phyloP scores from a whole-genome alignment of 2,888 invertebrate genomes.

The Cerastoderma edule region DNA sequence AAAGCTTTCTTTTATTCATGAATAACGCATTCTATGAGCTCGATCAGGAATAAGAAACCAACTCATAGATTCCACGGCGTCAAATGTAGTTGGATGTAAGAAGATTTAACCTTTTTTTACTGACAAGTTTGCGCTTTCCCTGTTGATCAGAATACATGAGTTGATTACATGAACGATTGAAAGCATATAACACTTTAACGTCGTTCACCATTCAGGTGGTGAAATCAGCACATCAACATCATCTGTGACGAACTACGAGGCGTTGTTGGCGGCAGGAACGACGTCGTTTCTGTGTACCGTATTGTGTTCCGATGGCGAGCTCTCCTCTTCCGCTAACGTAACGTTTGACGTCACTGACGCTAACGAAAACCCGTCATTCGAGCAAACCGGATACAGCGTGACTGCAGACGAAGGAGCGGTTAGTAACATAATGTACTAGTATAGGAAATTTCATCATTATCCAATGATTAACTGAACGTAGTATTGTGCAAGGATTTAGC shows the following conservation, averaged over 20 bases:
- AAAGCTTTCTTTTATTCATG: too few relatives aligned
- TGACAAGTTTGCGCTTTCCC: too few relatives aligned
- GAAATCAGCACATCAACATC: conserved; percentile 12
- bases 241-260: conserved; percentile 33
- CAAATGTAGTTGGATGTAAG: too few relatives aligned
- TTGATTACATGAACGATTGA: too few relatives aligned
- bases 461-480: too few relatives aligned
- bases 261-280: background rate
- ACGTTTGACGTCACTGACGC: conserved; percentile 26
- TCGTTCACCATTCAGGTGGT: conserved; percentile 28
- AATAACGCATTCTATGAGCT: too few relatives aligned
- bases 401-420: conserved; percentile 35
- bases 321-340: conserved; percentile 21
- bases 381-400: conserved; percentile 25
- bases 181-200: too few relatives aligned
- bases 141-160: too few relatives aligned
- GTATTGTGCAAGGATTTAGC: too few relatives aligned
- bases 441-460: background rate
- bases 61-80: too few relatives aligned
- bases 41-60: too few relatives aligned
- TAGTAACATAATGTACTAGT: background rate
- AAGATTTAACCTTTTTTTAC: too few relatives aligned
- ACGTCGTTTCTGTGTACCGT: conserved; percentile 34
- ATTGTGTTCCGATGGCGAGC: conserved; percentile 26
- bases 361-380: conserved; percentile 38